Conservation (phyloP, 1,140 invertebrate genomes). For the Drosophila tsacasi region DNA sequence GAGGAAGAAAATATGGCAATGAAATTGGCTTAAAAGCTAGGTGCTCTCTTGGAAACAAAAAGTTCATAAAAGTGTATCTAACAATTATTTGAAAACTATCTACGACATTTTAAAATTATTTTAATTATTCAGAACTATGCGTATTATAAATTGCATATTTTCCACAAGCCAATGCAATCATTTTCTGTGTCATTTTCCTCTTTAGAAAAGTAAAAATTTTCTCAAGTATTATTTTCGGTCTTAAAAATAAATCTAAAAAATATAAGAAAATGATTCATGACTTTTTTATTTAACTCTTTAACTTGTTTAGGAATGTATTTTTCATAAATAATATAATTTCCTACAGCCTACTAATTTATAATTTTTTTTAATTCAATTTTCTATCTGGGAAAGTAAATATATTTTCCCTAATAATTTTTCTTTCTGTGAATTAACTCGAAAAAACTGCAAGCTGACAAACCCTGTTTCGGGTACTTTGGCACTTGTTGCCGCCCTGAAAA, state of each 20-base stretch:
- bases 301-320: background rate
- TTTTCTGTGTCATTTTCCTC: too few relatives aligned
- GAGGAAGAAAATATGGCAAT: background rate
- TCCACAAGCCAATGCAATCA: too few relatives aligned
- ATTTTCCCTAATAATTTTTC: background rate
- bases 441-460: constrained; percentile 33
- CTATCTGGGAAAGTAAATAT: accelerated
- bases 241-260: background rate
- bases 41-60: background rate
- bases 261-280: background rate
- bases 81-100: background rate
- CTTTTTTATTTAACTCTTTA: accelerated
- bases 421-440: background rate
- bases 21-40: background rate
- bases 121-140: background rate
- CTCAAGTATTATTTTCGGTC: too few relatives aligned
- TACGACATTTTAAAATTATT: background rate
- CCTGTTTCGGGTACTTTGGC: constrained; percentile 29
- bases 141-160: background rate
- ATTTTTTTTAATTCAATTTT: too few relatives aligned
- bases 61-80: background rate
- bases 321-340: background rate
- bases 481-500: constrained; percentile 51
- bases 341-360: background rate
- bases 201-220: too few relatives aligned